These are phyloP conservation scores for Mareca strepera DNA, from an alignment of 2,797 vertebrate species.

Conservation along the genomic window DNA sequence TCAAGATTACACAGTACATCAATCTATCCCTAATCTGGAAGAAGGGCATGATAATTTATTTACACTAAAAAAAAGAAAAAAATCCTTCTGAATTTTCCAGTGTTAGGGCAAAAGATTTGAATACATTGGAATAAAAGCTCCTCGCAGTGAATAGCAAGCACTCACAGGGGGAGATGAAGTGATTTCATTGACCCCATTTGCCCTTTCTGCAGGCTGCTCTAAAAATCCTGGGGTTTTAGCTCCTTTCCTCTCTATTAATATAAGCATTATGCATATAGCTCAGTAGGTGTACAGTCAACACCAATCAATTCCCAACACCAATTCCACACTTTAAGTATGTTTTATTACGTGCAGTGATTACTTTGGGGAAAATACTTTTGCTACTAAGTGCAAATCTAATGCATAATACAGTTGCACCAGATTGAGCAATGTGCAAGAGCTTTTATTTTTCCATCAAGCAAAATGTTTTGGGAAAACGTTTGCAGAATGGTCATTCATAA, in stretches of 20 bases:
- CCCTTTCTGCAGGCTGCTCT: background rate
- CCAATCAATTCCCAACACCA: background rate
- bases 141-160: background rate
- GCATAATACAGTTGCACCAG: background rate
- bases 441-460: conserved; percentile 30
- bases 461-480: background rate
- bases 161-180: background rate
- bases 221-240: background rate
- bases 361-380: background rate
- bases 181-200: background rate
- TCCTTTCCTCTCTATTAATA: background rate
- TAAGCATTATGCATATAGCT: background rate
- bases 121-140: background rate
- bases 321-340: background rate
- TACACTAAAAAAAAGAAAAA: background rate
- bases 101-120: background rate
- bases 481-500: background rate
- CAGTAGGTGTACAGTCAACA: conserved; percentile 2
- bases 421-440: background rate
- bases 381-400: background rate
- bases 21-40: conserved; percentile 26
- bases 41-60: conserved; percentile 43
- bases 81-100: background rate
- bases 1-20: conserved; percentile 3
- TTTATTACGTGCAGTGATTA: background rate